Evolutionary conservation across 2,888 invertebrate species (phyloP), one percentile per base, ranked within the genome.

Genomic region (Habroteleia sp.): DNA sequence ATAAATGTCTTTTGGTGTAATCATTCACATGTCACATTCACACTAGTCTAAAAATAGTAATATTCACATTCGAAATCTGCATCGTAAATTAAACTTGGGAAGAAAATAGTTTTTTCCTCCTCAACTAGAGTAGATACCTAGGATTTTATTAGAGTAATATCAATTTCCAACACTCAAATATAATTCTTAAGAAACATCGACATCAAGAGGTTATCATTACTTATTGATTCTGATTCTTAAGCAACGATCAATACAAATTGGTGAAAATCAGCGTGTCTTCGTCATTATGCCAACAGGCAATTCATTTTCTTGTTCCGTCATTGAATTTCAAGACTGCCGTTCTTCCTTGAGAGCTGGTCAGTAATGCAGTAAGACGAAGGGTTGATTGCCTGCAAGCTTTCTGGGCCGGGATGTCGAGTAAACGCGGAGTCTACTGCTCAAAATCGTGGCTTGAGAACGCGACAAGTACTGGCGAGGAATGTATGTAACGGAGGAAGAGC

Each of bases 341-440:
- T 63, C 63, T 66, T 71, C 50, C 39, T 62, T 29, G 46, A 58
- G 65, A 69, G 80, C 82, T 82, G 83, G 83, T 84, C 84, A 84
- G 84, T 84, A 82, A 83, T 85, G 83, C 79, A 78, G 84, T 82
- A 83, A 85, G 85, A 82, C 82, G 82, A 81, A 85, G 83, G 84
- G 83, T 84, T 83, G 86, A 85, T 86, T 84, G 84, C 84, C 84
- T 84, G 79, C 81, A 79, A 83, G 84, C 82, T 83, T 83, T 83
- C 82, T 79, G 79, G 77, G 65, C 52, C 52, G 66, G 66, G 74
- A 69, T 62, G 75, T 73, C 63, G 48, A 46, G 73, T 41, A 42
- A 60, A 41, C 48, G 69, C 41, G 48, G 42, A 54, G 68, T 68
- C 73, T 46, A 52, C 56, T 76, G 69, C 72, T 48, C 23, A 76